Evolutionary conservation across 1,140 invertebrate species (phyloP).

Genomic region (Lepidurus couesii): DNA sequence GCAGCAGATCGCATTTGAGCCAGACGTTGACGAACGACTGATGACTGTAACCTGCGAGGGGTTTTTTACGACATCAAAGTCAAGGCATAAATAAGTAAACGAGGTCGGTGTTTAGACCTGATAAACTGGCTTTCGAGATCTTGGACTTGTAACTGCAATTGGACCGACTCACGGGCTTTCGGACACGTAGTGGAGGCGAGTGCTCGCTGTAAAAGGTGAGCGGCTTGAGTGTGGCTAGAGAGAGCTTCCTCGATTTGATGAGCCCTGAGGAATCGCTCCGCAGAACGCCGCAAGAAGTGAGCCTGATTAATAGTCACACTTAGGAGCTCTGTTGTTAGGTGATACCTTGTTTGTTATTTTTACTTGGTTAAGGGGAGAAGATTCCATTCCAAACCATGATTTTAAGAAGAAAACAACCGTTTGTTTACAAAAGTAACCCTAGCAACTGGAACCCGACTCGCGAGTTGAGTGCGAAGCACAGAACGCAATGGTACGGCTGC

Average conservation of each 20-base stretch:
- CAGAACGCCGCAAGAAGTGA: not conserved
- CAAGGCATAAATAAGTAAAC: not conserved
- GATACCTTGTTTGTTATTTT: not conserved
- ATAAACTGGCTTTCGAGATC: not conserved
- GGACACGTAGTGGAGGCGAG: not conserved
- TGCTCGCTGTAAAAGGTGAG: not conserved
- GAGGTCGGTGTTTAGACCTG: not conserved
- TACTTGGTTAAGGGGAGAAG: constrained; percentile 10
- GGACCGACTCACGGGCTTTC: not conserved
- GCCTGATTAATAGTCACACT: not conserved
- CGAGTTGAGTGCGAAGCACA: no score
- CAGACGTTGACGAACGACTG: not conserved
- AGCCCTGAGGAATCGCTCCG: not conserved
- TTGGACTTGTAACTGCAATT: not conserved
- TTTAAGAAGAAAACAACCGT: not conserved
- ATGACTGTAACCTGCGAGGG: not conserved
- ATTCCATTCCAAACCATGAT: not conserved
- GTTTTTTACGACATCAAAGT: not conserved
- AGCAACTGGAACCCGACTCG: not conserved
- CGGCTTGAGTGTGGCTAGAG: not conserved
- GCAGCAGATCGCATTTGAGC: not conserved
- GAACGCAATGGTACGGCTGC: no score
- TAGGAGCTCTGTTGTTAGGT: not conserved
- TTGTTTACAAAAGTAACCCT: not conserved
- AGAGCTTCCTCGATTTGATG: not conserved